Evolutionary conservation across 1,140 invertebrate genomes (phyloP).

Genomic region (Psilanteris sp.): DNA sequence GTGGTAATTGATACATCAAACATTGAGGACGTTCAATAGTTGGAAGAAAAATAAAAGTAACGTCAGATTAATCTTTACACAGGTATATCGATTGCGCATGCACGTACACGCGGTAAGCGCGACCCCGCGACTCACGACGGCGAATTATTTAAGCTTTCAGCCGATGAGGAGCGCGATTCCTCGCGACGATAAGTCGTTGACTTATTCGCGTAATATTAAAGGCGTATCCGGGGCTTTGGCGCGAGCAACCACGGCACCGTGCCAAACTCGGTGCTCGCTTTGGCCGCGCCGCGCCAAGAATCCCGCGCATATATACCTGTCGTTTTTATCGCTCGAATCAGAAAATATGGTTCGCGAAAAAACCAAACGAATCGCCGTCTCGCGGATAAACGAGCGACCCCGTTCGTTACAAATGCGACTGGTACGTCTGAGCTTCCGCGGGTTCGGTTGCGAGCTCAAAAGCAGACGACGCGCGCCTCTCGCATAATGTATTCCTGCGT

Average conservation of each 20-base stretch:
- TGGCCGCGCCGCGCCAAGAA: conserved; percentile 31
- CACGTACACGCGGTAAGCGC: too few species aligned
- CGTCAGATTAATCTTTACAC: too few species aligned
- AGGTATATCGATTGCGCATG: too few species aligned
- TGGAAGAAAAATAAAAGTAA: too few species aligned
- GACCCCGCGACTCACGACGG: too few species aligned
- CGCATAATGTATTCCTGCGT: too few species aligned
- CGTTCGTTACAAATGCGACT: conserved; percentile 4
- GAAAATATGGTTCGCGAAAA: conserved; percentile 41
- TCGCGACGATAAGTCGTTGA: conserved; percentile 5
- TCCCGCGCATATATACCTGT: conserved; percentile 46
- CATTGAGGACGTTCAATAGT: too few species aligned
- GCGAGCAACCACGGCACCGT: conserved; percentile 20
- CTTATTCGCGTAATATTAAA: conserved; percentile 14
- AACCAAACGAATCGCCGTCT: conserved; percentile 35
- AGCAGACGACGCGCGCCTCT: too few species aligned
- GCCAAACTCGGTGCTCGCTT: conserved; percentile 25
- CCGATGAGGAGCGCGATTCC: too few species aligned
- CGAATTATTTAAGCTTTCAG: not conserved
- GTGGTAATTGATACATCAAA: too few species aligned
- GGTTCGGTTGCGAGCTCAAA: too few species aligned
- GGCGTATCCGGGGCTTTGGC: conserved; percentile 16
- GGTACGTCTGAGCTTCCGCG: too few species aligned
- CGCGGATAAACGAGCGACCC: conserved; percentile 9
- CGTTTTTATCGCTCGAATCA: conserved; percentile 45